Evolutionary conservation across 92 coral and sea anemone species (phyloP).

Genomic region (Actinernus sp.): DNA sequence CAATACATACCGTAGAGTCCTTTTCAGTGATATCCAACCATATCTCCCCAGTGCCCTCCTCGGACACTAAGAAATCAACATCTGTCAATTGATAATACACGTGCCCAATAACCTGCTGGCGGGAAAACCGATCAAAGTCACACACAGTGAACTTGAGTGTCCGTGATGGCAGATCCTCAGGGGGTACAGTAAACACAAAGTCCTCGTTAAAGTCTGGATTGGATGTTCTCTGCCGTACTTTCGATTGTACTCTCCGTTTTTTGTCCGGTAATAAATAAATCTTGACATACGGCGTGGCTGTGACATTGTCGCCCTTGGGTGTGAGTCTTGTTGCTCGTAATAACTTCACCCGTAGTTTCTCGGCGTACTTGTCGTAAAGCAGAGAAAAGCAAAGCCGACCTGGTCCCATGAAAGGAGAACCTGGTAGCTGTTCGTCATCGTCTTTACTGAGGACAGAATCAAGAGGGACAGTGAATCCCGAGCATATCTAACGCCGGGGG

Average conservation of each 20-base stretch:
- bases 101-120: constrained; percentile 93
- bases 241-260: constrained; percentile 83
- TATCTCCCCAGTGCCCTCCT: constrained; percentile 69
- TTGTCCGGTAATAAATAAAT: constrained; percentile 89
- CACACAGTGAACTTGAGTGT: constrained; percentile 83
- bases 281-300: constrained; percentile 81
- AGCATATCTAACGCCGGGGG: too few species aligned
- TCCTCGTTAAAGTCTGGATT: constrained; percentile 93
- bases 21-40: constrained; percentile 86
- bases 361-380: constrained; percentile 58
- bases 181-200: constrained; percentile 76
- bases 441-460: too few species aligned
- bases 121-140: constrained; percentile 95
- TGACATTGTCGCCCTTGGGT: constrained; percentile 76
- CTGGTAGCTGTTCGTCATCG: constrained; percentile 40
- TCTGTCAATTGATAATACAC: constrained; percentile 70
- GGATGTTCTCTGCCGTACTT: constrained; percentile 78
- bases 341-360: constrained; percentile 58
- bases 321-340: constrained; percentile 81
- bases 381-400: constrained; percentile 78
- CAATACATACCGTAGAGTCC: constrained; percentile 70
- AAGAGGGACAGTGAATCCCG: too few species aligned
- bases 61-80: constrained; percentile 29
- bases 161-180: constrained; percentile 62
- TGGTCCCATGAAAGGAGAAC: constrained; percentile 86